Percentiles rank a stretch among this genome's conserved stretches.
These are phyloP conservation scores for Bathynomus jamesi DNA, from an alignment of 1,140 invertebrate genomes.

Conservation along the genomic window DNA sequence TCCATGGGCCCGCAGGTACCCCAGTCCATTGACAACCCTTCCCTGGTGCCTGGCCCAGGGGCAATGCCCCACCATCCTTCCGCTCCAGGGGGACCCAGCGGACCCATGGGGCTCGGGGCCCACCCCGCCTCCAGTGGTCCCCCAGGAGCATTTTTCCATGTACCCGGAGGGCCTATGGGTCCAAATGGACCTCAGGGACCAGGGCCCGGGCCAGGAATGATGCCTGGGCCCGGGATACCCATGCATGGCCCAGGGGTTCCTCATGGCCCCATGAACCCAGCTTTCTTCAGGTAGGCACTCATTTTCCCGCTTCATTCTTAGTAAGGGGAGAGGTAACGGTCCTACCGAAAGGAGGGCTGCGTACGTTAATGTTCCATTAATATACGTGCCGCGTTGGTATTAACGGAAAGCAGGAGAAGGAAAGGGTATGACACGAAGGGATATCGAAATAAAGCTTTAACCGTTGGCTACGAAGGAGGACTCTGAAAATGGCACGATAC, in stretches of 20 bases:
- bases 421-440: too few species aligned
- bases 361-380: too few species aligned
- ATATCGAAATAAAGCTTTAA: too few species aligned
- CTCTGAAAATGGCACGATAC: too few species aligned
- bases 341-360: too few species aligned
- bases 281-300: conserved; percentile 38
- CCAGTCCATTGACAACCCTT: conserved; percentile 5
- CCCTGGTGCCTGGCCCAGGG: conserved; percentile 12
- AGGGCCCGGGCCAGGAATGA: conserved; percentile 46
- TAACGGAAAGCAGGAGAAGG: too few species aligned
- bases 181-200: conserved; percentile 42
- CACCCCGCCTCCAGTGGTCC: conserved; percentile 26
- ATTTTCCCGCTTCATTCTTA: too few species aligned
- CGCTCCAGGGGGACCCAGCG: conserved; percentile 26
- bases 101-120: conserved; percentile 27
- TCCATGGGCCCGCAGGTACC: conserved; percentile 26
- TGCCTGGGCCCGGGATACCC: conserved; percentile 44
- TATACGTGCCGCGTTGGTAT: too few species aligned
- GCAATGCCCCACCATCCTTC: neutral
- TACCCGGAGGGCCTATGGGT: conserved; percentile 37
- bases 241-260: conserved; percentile 33
- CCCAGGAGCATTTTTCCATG: conserved; percentile 27
- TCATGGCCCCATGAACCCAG: conserved; percentile 35
- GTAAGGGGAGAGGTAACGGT: too few species aligned
- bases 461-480: too few species aligned